These are phyloP conservation scores for Diplosoma virens DNA, from an alignment of 23 tunicate genomes.

Conservation along the genomic window DNA sequence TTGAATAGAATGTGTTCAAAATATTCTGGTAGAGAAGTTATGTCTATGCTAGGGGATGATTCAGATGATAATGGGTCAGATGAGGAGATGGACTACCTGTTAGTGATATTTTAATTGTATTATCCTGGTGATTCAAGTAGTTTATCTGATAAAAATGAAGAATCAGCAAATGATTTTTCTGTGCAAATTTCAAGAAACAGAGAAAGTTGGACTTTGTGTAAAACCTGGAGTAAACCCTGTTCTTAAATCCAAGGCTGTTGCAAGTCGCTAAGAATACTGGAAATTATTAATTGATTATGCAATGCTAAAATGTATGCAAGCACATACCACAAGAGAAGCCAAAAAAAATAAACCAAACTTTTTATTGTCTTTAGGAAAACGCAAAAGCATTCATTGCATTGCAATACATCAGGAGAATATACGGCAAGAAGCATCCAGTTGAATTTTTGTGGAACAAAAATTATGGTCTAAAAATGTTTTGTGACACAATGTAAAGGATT, in stretches of 20 bases:
- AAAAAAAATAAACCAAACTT: constrained; percentile 10
- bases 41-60: constrained; percentile 4
- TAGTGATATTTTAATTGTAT: constrained; percentile 15
- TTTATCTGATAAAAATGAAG: constrained; percentile 7
- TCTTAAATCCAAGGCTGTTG: not conserved
- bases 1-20: not conserved
- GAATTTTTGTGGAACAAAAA: constrained; percentile 19
- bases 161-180: not conserved
- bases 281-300: constrained; percentile 9
- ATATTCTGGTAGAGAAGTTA: constrained; percentile 4
- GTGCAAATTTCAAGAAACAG: constrained; percentile 8
- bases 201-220: constrained; percentile 16
- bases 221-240: constrained; percentile 17
- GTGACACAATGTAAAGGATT: not conserved
- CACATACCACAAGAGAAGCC: constrained; percentile 22
- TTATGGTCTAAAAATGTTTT: not conserved
- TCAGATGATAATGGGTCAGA: constrained; percentile 3
- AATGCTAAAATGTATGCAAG: constrained; percentile 6
- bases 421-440: constrained; percentile 21
- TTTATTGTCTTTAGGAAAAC: constrained; percentile 7
- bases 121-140: constrained; percentile 4
- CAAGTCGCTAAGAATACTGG: constrained; percentile 9
- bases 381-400: constrained; percentile 26
- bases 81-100: not conserved
- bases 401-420: constrained; percentile 24